phyloP scores from a whole-genome alignment of 2,113 vertebrate species.

The Pituophis catenifer region DNA sequence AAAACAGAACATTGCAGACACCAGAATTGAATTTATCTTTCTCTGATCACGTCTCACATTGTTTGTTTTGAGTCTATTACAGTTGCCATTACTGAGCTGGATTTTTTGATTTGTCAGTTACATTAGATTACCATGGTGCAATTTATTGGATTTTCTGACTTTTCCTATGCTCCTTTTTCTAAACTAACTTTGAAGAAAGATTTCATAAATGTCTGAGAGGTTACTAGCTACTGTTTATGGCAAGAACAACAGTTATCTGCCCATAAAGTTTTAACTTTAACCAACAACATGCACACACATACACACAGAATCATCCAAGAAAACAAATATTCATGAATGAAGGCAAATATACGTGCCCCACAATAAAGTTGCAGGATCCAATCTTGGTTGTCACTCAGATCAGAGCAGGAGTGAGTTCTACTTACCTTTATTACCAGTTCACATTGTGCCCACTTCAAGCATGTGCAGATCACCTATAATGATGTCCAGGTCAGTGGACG shows the following conservation, averaged over 20 bases:
- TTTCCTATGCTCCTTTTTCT: conserved; percentile 15
- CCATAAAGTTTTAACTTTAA: conserved; percentile 9
- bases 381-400: neutral
- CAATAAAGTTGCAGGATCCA: neutral
- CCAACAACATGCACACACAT: neutral
- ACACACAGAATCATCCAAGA: neutral
- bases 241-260: neutral
- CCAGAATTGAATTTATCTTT: neutral
- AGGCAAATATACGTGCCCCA: neutral
- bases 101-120: neutral
- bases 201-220: neutral
- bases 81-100: neutral
- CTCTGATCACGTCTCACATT: neutral
- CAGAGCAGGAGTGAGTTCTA: neutral
- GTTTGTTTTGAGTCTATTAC: neutral
- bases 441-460: too few relatives aligned
- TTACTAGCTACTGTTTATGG: neutral
- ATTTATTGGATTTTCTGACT: conserved; percentile 26
- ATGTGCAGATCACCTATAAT: too few relatives aligned
- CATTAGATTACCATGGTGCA: neutral
- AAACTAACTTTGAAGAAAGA: conserved; percentile 24
- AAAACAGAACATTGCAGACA: neutral
- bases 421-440: too few relatives aligned
- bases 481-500: too few relatives aligned
- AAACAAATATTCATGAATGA: neutral